Evolutionary conservation across 2,888 invertebrate genomes (phyloP).

Genomic region (Epiblema foenella): DNA sequence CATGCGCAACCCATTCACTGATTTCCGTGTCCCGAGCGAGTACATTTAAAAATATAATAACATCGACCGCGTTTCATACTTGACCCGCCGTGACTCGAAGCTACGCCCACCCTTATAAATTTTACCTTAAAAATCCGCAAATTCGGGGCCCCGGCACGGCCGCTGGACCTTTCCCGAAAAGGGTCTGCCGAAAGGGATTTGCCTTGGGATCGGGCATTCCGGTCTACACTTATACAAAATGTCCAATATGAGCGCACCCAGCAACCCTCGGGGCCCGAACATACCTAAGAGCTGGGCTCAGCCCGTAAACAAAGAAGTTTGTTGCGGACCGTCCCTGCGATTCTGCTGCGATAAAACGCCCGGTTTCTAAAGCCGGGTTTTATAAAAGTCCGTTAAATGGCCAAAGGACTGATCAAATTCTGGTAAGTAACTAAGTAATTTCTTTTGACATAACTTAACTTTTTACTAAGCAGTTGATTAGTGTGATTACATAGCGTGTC

Average conservation of each 20-base stretch:
- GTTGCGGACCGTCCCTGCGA: conserved; percentile 67
- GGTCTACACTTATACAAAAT: conserved; percentile 84
- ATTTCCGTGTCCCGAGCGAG: conserved; percentile 28
- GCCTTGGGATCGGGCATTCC: conserved; percentile 77
- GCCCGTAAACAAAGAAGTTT: conserved; percentile 80
- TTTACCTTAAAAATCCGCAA: conserved; percentile 85
- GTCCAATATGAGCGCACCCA: conserved; percentile 78
- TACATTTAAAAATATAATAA: conserved; percentile 55
- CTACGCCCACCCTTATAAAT: conserved; percentile 76
- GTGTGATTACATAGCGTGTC: no score
- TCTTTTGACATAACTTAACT: no score
- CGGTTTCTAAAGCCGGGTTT: conserved; percentile 20
- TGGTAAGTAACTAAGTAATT: no score
- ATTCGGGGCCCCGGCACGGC: conserved; percentile 80
- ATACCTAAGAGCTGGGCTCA: conserved; percentile 68
- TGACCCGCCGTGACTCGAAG: conserved; percentile 43
- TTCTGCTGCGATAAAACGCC: conserved; percentile 56
- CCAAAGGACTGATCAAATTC: no score
- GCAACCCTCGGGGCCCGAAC: conserved; percentile 69
- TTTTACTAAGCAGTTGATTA: no score
- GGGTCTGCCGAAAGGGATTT: conserved; percentile 83
- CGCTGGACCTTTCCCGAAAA: conserved; percentile 76
- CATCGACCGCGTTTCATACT: conserved; percentile 50
- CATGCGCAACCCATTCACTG: not conserved
- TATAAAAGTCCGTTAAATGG: not conserved